Percentiles rank a stretch among this genome's conserved stretches.
Conservation (phyloP, 2,113 vertebrate species). For the Stegastes partitus region DNA sequence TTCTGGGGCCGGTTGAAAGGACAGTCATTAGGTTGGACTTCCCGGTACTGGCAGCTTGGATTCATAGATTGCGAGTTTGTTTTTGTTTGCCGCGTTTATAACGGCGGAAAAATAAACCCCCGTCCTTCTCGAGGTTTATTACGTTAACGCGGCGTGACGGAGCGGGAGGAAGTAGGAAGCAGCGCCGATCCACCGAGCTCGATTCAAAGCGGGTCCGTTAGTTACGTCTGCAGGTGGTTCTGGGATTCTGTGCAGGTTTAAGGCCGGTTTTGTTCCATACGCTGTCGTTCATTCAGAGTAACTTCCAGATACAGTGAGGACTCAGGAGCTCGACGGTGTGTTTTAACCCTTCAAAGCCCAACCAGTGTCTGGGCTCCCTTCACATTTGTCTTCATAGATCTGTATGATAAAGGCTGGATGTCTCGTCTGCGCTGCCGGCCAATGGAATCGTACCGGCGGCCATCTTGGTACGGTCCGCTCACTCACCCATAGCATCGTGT, state of each 20-base stretch:
- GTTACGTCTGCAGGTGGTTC: neutral
- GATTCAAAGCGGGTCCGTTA: neutral
- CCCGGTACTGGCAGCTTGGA: slow-evolving; percentile 53
- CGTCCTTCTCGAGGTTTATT: slow-evolving; percentile 35
- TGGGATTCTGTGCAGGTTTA: too few species aligned
- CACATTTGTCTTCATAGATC: too few species aligned
- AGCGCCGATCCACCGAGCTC: slow-evolving; percentile 5
- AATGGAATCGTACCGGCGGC: too few species aligned
- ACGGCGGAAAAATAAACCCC: slow-evolving; percentile 53
- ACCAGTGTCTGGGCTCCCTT: too few species aligned
- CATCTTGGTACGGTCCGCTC: too few species aligned
- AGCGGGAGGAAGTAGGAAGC: neutral
- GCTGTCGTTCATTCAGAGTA: neutral
- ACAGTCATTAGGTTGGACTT: slow-evolving; percentile 71
- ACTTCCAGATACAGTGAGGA: neutral
- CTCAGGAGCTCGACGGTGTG: neutral
- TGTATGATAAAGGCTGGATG: too few species aligned
- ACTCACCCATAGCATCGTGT: too few species aligned
- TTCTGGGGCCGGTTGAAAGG: slow-evolving; percentile 73
- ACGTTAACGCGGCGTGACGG: slow-evolving; percentile 42
- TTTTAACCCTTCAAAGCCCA: too few species aligned
- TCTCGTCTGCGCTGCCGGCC: too few species aligned
- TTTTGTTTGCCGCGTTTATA: slow-evolving; percentile 58
- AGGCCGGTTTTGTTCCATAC: neutral
- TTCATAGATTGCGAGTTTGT: slow-evolving; percentile 58